phyloP scores from a whole-genome alignment of 2,888 invertebrate species.

The Drosophila lutescens region DNA sequence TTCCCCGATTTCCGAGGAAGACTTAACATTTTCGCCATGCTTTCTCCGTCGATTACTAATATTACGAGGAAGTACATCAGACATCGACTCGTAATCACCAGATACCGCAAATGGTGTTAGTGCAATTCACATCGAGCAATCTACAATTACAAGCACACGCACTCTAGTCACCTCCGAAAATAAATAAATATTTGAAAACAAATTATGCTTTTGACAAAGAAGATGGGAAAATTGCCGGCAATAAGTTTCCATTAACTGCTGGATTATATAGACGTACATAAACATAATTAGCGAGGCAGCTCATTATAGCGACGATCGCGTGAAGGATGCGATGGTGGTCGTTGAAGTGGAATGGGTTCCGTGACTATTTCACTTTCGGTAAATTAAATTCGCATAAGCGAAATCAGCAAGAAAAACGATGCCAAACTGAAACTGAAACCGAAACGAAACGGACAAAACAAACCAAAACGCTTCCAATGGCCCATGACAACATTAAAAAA shows the following conservation, averaged over 20 bases:
- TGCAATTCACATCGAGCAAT: conserved; percentile 14
- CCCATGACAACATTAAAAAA: conserved; percentile 25
- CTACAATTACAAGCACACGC: conserved; percentile 5
- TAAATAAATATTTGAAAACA: conserved; percentile 47
- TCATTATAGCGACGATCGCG: conserved; percentile 26
- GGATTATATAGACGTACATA: conserved; percentile 21
- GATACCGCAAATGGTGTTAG: conserved; percentile 20
- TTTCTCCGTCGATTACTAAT: conserved; percentile 24
- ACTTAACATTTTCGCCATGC: conserved; percentile 19
- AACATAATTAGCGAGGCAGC: conserved; percentile 22
- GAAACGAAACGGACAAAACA: conserved; percentile 25
- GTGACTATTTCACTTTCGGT: conserved; percentile 31
- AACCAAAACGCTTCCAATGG: conserved; percentile 38
- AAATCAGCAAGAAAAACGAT: conserved; percentile 42
- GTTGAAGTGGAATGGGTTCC: too few species aligned
- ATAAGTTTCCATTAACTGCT: conserved; percentile 36
- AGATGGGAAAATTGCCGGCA: conserved; percentile 7
- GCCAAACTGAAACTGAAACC: conserved; percentile 9
- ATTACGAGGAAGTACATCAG: conserved; percentile 1
- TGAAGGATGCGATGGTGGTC: conserved; percentile 19
- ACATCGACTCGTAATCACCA: conserved; percentile 2
- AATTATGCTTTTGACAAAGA: conserved; percentile 32
- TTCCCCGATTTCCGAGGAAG: conserved; percentile 3
- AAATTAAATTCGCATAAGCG: conserved; percentile 52
- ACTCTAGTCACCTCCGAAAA: conserved; percentile 12